These are phyloP conservation scores for Trematomus bernacchii DNA, from an alignment of 2,797 vertebrate species.

Conservation along the genomic window DNA sequence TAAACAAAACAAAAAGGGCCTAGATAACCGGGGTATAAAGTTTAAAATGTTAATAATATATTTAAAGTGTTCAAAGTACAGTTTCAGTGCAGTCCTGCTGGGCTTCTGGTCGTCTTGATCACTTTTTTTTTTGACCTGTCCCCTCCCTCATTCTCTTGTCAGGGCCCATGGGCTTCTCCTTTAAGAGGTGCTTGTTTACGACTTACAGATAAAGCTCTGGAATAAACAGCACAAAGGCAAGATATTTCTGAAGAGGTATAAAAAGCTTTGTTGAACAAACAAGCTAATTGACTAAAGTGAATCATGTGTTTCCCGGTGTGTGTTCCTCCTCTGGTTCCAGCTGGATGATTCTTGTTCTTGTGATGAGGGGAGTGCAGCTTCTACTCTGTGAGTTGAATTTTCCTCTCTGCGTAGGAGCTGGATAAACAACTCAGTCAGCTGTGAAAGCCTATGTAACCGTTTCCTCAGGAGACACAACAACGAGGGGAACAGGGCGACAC, in stretches of 20 bases:
- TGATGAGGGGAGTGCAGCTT: slow-evolving; percentile 53
- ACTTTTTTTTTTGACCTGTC: slow-evolving; percentile 28
- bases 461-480: slow-evolving; percentile 66
- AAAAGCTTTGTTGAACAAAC: slow-evolving; percentile 63
- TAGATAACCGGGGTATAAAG: too few species aligned
- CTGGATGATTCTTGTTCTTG: slow-evolving; percentile 64
- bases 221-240: slow-evolving; percentile 59
- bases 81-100: slow-evolving; percentile 18
- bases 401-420: slow-evolving; percentile 36
- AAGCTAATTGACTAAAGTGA: slow-evolving; percentile 76
- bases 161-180: slow-evolving; percentile 33
- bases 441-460: slow-evolving; percentile 66
- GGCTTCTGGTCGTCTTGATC: slow-evolving; percentile 20
- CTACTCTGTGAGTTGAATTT: slow-evolving; percentile 53
- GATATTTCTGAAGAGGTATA: slow-evolving; percentile 56
- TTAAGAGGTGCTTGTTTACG: slow-evolving; percentile 62
- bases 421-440: slow-evolving; percentile 74
- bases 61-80: too few species aligned
- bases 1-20: too few species aligned
- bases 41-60: too few species aligned
- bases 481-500: slow-evolving; percentile 42
- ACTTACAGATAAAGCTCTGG: slow-evolving; percentile 60
- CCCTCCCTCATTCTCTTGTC: slow-evolving; percentile 24
- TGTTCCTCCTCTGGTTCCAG: slow-evolving; percentile 67
- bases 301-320: slow-evolving; percentile 74